phyloP scores from a whole-genome alignment of 1,140 invertebrate species.

The Nautilus pompilius region DNA sequence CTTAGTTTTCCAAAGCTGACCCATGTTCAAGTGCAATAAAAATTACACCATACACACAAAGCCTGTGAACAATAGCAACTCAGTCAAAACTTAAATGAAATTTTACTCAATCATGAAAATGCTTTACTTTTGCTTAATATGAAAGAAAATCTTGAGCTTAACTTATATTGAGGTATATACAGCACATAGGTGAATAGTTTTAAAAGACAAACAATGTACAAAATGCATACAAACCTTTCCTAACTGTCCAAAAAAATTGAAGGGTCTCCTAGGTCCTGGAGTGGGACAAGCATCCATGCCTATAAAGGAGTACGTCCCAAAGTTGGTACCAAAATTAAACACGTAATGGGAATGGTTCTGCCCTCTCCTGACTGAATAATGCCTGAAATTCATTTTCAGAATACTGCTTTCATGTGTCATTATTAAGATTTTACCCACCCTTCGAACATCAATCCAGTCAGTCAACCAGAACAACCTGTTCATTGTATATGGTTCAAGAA shows the following conservation, averaged over 20 bases:
- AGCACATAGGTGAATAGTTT: too few species aligned
- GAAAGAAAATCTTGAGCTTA: too few species aligned
- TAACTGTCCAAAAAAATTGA: conserved; percentile 85
- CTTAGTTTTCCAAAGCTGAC: too few species aligned
- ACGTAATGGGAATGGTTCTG: conserved; percentile 73
- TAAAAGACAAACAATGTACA: too few species aligned
- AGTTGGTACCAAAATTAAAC: conserved; percentile 61
- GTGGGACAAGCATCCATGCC: conserved; percentile 81
- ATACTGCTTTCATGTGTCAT: background rate
- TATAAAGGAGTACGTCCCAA: conserved; percentile 70
- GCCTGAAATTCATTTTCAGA: conserved; percentile 48
- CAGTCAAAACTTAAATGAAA: too few species aligned
- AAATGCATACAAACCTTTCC: conserved; percentile 53
- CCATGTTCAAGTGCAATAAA: too few species aligned
- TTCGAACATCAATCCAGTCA: background rate
- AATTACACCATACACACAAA: too few species aligned
- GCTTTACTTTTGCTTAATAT: too few species aligned
- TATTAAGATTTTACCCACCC: background rate
- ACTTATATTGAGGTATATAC: too few species aligned
- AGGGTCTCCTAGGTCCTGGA: conserved; percentile 81
- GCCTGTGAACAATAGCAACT: too few species aligned
- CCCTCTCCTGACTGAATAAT: conserved; percentile 77
- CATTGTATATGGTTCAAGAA: background rate
- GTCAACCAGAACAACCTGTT: background rate
- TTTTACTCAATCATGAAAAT: too few species aligned